These are phyloP conservation scores for Cercocebus atys DNA, from an alignment of 2,113 vertebrate genomes.

Conservation along the genomic window DNA sequence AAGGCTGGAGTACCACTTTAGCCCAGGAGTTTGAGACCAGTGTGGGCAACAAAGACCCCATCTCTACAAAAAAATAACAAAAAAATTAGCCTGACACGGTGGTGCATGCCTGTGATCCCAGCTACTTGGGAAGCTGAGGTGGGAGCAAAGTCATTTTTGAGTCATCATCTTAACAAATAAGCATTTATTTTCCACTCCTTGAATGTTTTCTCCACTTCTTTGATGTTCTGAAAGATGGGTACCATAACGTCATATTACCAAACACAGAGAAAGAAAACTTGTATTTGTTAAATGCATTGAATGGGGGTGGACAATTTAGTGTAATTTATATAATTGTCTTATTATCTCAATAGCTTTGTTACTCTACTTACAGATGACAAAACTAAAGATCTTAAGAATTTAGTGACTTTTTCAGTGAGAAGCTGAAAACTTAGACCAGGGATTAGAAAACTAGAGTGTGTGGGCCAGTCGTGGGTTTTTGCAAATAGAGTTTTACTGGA, in stretches of 20 bases:
- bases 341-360: not conserved
- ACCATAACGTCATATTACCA: not conserved
- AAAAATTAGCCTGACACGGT: too few species aligned
- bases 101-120: too few species aligned
- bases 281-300: not conserved
- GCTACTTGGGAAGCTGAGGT: too few species aligned
- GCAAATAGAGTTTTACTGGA: conserved; percentile 7
- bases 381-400: conserved; percentile 32
- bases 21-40: too few species aligned
- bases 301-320: not conserved
- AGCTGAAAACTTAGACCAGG: not conserved
- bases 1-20: too few species aligned
- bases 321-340: not conserved
- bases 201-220: not conserved
- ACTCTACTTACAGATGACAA: not conserved
- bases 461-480: not conserved
- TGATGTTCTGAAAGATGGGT: not conserved
- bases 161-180: conserved; percentile 27
- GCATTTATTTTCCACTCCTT: conserved; percentile 10
- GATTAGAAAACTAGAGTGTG: not conserved
- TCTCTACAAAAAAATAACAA: too few species aligned
- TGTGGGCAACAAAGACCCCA: too few species aligned
- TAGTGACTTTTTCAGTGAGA: not conserved
- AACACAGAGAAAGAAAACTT: not conserved
- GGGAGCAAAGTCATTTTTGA: conserved; percentile 17